phyloP scores from a whole-genome alignment of 2,888 invertebrate species.

The Subacronicta megacephala region DNA sequence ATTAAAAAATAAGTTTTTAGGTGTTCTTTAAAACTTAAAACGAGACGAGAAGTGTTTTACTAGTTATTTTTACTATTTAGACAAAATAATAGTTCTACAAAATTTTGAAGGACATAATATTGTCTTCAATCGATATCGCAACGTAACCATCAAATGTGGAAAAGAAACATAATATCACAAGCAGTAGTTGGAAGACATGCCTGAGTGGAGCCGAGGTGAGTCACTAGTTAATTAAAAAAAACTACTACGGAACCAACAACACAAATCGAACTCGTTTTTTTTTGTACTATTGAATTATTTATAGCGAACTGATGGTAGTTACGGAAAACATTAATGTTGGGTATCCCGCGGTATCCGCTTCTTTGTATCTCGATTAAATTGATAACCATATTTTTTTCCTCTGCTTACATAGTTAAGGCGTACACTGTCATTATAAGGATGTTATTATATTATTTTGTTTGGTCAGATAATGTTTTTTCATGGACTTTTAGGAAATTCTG shows the following conservation, averaged over 20 bases:
- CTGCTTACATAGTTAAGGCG: conserved; percentile 50
- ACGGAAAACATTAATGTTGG: conserved; percentile 63
- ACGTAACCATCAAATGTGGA: no score
- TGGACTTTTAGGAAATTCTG: conserved; percentile 36
- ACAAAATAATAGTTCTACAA: no score
- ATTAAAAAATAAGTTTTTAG: no score
- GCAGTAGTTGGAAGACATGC: no score
- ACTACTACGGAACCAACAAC: conserved; percentile 22
- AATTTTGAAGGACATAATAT: no score
- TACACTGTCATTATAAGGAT: conserved; percentile 52
- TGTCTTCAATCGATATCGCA: no score
- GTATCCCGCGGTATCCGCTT: conserved; percentile 69
- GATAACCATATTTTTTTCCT: conserved; percentile 48
- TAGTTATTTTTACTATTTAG: no score
- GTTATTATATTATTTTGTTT: conserved; percentile 42
- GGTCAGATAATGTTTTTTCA: conserved; percentile 35
- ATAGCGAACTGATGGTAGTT: conserved; percentile 68
- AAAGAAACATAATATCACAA: no score
- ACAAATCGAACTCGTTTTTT: background rate
- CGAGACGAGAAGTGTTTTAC: no score
- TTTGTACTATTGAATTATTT: conserved; percentile 67
- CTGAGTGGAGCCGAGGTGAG: no score
- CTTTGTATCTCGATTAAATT: conserved; percentile 63
- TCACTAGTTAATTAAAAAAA: no score
- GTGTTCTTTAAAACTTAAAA: no score